Evolutionary conservation across 2,888 invertebrate species (phyloP).

Genomic region (Schizotus pectinicornis): DNA sequence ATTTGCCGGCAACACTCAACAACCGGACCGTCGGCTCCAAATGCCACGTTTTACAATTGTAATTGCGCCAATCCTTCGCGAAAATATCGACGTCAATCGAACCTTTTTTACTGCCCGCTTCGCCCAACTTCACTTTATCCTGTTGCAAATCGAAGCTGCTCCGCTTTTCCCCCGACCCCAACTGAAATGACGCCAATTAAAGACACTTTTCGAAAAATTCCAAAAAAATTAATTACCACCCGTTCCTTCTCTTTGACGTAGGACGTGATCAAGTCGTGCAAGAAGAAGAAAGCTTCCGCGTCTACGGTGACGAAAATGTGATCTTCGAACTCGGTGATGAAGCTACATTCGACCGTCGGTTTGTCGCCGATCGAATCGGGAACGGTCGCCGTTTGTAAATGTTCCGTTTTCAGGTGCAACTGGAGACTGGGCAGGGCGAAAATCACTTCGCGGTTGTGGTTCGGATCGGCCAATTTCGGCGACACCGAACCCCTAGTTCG

Average conservation of each 20-base stretch:
- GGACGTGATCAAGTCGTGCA: constrained; percentile 95
- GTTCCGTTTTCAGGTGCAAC: constrained; percentile 91
- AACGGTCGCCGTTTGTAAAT: constrained; percentile 77
- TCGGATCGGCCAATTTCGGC: constrained; percentile 74
- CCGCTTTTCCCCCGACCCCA: constrained; percentile 45
- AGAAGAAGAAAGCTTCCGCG: constrained; percentile 96
- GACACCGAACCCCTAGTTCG: constrained; percentile 58
- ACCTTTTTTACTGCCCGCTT: constrained; percentile 43
- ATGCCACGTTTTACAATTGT: constrained; percentile 95
- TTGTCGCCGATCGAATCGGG: constrained; percentile 78
- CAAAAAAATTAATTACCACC: constrained; percentile 62
- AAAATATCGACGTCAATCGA: constrained; percentile 66
- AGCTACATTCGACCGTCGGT: constrained; percentile 93
- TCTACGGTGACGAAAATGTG: constrained; percentile 98
- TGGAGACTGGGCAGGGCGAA: constrained; percentile 94
- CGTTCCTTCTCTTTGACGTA: constrained; percentile 94
- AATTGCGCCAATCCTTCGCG: constrained; percentile 87
- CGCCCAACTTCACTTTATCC: constrained; percentile 36
- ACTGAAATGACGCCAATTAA: constrained; percentile 34
- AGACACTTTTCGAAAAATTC: constrained; percentile 8
- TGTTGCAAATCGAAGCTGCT: constrained; percentile 41
- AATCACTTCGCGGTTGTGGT: constrained; percentile 92
- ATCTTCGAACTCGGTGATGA: constrained; percentile 98
- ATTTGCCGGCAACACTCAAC: constrained; percentile 71
- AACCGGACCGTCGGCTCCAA: constrained; percentile 90